These are phyloP conservation scores for Opisthograptis luteolata DNA, from an alignment of 2,888 invertebrate species.

Conservation along the genomic window DNA sequence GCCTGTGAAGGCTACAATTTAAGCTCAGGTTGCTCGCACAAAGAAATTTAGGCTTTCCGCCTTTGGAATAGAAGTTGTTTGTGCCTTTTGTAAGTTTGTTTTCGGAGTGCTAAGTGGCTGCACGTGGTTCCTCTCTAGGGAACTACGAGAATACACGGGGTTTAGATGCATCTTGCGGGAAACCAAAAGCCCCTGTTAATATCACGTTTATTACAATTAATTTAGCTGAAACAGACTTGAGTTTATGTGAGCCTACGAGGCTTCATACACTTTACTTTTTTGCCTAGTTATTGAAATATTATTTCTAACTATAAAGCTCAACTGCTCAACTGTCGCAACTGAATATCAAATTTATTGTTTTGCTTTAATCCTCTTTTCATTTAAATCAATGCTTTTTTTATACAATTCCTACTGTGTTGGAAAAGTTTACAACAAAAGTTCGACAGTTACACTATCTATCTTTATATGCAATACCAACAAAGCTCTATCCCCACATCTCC, in stretches of 20 bases:
- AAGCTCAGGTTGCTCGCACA: conserved; percentile 50
- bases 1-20: conserved; percentile 68
- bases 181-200: conserved; percentile 69
- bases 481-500: conserved; percentile 3
- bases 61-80: conserved; percentile 50
- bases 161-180: conserved; percentile 76
- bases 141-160: conserved; percentile 63
- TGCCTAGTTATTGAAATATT: too few species aligned
- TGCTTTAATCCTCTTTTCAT: too few species aligned
- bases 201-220: conserved; percentile 74
- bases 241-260: conserved; percentile 30
- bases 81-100: conserved; percentile 58
- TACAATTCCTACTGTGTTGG: too few species aligned
- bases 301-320: too few species aligned
- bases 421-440: too few species aligned
- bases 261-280: too few species aligned
- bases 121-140: conserved; percentile 72
- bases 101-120: conserved; percentile 76
- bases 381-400: too few species aligned
- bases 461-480: conserved; percentile 1
- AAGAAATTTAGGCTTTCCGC: conserved; percentile 64
- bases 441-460: too few species aligned
- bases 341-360: too few species aligned
- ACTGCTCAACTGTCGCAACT: too few species aligned
- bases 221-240: conserved; percentile 60